Percentiles rank a stretch among this genome's conserved stretches.
phyloP scores from a whole-genome alignment of 2,797 vertebrate species.

The Ceyx erithaca region DNA sequence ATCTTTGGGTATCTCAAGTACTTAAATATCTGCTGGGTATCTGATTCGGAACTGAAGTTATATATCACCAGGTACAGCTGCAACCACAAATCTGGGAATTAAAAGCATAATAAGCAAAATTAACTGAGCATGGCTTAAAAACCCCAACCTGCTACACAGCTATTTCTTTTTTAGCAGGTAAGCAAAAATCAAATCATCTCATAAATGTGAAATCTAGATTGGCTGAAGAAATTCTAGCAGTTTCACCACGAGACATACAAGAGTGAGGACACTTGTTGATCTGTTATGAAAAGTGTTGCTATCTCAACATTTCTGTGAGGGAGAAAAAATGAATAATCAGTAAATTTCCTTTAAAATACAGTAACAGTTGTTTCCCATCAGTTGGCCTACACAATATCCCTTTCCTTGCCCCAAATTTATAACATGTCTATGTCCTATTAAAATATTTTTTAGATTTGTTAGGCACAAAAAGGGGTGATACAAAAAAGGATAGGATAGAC shows the following conservation, averaged over 20 bases:
- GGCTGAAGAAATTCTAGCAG: background rate
- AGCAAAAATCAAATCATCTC: conserved; percentile 1
- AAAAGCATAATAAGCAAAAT: background rate
- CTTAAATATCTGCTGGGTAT: conserved; percentile 54
- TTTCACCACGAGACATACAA: background rate
- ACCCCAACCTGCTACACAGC: background rate
- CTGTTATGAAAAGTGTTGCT: background rate
- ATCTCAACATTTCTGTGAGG: fast-evolving
- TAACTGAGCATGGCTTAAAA: background rate
- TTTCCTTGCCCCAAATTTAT: background rate
- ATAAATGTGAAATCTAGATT: background rate
- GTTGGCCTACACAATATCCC: background rate
- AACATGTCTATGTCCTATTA: background rate
- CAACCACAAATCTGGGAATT: background rate
- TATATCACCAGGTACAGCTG: background rate
- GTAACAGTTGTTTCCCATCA: background rate
- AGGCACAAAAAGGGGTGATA: background rate
- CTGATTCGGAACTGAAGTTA: conserved; percentile 53
- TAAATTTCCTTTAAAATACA: background rate
- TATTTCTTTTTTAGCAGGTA: conserved; percentile 9
- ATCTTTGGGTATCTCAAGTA: conserved; percentile 52
- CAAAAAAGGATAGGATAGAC: background rate
- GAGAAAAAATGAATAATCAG: background rate
- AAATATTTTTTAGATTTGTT: background rate
- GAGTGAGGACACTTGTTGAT: background rate